Evolutionary conservation across 2,888 invertebrate species (phyloP).

Genomic region (Crocallis elinguaria): DNA sequence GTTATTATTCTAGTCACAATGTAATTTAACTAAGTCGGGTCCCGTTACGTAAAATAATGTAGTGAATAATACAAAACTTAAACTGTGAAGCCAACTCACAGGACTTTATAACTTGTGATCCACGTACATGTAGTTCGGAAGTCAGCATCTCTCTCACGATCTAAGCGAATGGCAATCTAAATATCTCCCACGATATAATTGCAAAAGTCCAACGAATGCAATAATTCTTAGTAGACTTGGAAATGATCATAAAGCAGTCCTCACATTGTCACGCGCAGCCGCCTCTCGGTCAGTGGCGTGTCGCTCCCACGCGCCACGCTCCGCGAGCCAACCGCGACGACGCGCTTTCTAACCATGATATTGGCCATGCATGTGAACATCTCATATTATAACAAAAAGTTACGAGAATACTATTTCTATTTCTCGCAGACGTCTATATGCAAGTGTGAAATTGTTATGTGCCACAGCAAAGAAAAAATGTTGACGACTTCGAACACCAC

Average conservation of each 20-base stretch:
- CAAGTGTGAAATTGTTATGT: no score
- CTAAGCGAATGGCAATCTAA: no score
- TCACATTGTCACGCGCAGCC: conserved; percentile 62
- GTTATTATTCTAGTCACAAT: no score
- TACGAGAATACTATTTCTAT: conserved; percentile 10
- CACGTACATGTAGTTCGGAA: not conserved
- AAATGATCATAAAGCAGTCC: conserved; percentile 47
- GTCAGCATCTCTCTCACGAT: not conserved
- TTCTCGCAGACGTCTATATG: conserved; percentile 16
- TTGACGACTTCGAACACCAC: not conserved
- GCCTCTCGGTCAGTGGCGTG: conserved; percentile 78
- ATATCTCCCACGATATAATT: conserved; percentile 8
- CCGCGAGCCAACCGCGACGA: conserved; percentile 66
- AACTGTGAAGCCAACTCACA: not conserved
- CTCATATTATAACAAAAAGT: conserved; percentile 25
- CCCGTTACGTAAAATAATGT: no score
- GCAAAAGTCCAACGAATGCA: not conserved
- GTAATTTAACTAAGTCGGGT: no score
- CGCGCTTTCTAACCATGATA: conserved; percentile 76
- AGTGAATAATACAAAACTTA: no score
- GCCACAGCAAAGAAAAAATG: no score
- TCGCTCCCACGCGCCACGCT: conserved; percentile 63
- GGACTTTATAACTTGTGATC: not conserved
- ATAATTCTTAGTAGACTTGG: conserved; percentile 16
- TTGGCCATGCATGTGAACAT: conserved; percentile 47